These are phyloP conservation scores for Clavelina lepadiformis DNA, from an alignment of 23 tunicate genomes.

Conservation along the genomic window DNA sequence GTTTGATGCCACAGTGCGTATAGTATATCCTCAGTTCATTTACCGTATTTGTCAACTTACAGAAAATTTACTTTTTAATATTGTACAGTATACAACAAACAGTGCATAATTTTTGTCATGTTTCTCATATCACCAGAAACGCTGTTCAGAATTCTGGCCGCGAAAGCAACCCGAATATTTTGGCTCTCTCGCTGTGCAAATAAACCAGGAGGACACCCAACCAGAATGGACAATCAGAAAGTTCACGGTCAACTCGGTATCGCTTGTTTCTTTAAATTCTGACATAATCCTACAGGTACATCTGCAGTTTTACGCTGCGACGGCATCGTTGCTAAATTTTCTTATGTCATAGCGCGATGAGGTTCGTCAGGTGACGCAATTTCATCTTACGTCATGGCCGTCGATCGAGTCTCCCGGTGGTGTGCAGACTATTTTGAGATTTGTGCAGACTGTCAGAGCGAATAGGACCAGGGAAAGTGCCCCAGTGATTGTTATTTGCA, in stretches of 20 bases:
- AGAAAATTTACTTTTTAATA: too few relatives aligned
- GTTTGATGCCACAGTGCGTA: too few relatives aligned
- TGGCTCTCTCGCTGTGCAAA: slow-evolving; percentile 43
- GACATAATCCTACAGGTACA: neutral
- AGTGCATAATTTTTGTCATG: too few relatives aligned
- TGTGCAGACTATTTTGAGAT: slow-evolving; percentile 25
- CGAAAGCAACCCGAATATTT: slow-evolving; percentile 31
- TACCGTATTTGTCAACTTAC: too few relatives aligned
- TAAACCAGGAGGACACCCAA: slow-evolving; percentile 28
- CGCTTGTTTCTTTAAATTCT: neutral
- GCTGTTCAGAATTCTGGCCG: slow-evolving; percentile 49
- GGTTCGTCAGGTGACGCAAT: slow-evolving; percentile 51
- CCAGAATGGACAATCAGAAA: slow-evolving; percentile 58
- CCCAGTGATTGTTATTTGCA: slow-evolving; percentile 63
- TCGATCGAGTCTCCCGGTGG: slow-evolving; percentile 24
- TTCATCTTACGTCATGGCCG: slow-evolving; percentile 52
- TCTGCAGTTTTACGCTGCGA: neutral
- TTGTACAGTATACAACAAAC: too few relatives aligned
- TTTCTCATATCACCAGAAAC: too few relatives aligned
- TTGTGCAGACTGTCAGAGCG: slow-evolving; percentile 26
- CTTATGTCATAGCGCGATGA: slow-evolving; percentile 26
- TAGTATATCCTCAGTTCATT: too few relatives aligned
- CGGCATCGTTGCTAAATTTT: neutral
- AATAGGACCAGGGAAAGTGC: neutral
- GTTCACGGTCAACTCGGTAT: slow-evolving; percentile 35